A percentile compares a stretch with the other conserved stretches of the same genome.
phyloP scores from a whole-genome alignment of 2,888 invertebrate genomes.

The Coenonympha glycerion region DNA sequence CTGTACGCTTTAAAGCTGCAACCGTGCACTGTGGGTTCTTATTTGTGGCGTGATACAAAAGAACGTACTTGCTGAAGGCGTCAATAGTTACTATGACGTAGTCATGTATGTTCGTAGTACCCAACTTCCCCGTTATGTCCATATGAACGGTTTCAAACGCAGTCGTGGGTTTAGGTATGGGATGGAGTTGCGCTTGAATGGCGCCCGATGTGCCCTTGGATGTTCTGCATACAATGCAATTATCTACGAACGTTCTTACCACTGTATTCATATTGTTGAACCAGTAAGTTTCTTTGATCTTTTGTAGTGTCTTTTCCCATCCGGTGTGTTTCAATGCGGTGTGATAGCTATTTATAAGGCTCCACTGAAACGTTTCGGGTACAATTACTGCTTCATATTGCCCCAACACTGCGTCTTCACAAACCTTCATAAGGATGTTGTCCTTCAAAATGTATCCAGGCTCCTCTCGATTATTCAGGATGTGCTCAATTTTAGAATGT shows the following conservation, averaged over 20 bases:
- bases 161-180: conserved; percentile 19
- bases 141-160: conserved; percentile 21
- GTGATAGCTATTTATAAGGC: conserved; percentile 29
- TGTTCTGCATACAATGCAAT: conserved; percentile 27
- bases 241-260: conserved; percentile 17
- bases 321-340: conserved; percentile 26
- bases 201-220: conserved; percentile 28
- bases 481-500: conserved; percentile 18
- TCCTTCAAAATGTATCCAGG: conserved; percentile 16
- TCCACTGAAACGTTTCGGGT: conserved; percentile 32
- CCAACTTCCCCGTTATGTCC: conserved; percentile 30
- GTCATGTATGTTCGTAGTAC: conserved; percentile 18
- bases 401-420: conserved; percentile 11
- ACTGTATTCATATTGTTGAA: conserved; percentile 22
- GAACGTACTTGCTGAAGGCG: conserved; percentile 21
- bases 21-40: conserved; percentile 21
- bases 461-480: conserved; percentile 6
- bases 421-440: conserved; percentile 12
- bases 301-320: conserved; percentile 31
- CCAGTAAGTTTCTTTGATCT: conserved; percentile 23
- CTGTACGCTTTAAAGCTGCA: conserved; percentile 14
- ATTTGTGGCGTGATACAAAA: conserved; percentile 14
- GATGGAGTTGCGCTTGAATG: conserved; percentile 26
- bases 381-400: conserved; percentile 20
- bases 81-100: conserved; percentile 31